Evolutionary conservation across 2,888 invertebrate species (phyloP).

Genomic region (Eupithecia tripunctaria): DNA sequence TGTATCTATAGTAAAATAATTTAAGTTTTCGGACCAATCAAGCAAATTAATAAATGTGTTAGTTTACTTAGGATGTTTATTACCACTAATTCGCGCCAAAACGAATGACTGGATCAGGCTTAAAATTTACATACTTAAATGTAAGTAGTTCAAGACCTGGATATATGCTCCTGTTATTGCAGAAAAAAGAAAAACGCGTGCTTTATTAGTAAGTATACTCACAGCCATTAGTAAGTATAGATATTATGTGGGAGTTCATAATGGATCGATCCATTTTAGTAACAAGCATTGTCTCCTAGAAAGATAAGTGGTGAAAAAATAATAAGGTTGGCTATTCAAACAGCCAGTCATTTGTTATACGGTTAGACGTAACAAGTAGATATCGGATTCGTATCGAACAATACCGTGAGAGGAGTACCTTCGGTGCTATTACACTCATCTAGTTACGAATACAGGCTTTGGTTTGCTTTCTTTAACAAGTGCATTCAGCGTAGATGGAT

Average conservation of each 20-base stretch:
- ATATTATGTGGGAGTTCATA: conserved; percentile 5
- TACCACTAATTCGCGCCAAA: neutral
- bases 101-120: too few relatives aligned
- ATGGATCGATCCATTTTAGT: conserved; percentile 22
- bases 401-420: conserved; percentile 57
- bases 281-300: conserved; percentile 22
- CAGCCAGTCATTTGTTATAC: conserved; percentile 43
- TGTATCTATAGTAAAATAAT: too few relatives aligned
- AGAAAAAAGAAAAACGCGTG: neutral
- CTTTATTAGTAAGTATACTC: too few relatives aligned
- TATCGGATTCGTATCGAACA: conserved; percentile 48
- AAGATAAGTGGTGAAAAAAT: conserved; percentile 33
- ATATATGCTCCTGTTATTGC: neutral
- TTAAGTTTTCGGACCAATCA: neutral
- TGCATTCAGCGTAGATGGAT: conserved; percentile 61
- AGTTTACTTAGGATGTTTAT: neutral
- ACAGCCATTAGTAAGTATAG: too few relatives aligned
- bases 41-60: neutral
- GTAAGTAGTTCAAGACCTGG: neutral
- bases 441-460: conserved; percentile 60
- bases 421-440: conserved; percentile 63
- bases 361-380: conserved; percentile 42
- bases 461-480: conserved; percentile 67
- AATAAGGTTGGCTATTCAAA: conserved; percentile 39
- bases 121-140: neutral